Evolutionary conservation across 2,888 invertebrate genomes (phyloP), one percentile per base, ranked within the genome.

Genomic region (Busseola fusca): DNA sequence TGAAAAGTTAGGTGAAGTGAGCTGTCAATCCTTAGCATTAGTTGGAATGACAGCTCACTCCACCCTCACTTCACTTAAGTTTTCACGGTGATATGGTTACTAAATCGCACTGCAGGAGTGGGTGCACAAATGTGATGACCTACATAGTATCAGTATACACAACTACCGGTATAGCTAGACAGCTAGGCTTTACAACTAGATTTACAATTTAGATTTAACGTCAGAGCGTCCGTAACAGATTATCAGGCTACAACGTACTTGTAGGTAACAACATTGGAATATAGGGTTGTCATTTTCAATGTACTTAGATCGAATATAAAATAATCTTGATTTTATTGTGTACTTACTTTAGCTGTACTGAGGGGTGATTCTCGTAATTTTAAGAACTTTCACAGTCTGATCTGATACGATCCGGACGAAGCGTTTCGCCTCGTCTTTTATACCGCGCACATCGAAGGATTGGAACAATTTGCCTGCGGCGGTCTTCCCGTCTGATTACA

Each of bases 191-290:
- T 54, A 70, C 68, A 75, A 70, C 67, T 40, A 68, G 78, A 81
- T 82, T 82, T 68, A 81, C 82, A 82, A 78, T 82, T 78, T 82
- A 75, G 82, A 81, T 81, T 82, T 60, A 78, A n/a, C 60, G 58
- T 74, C 52, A 64, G 60, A 64, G 57, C 37, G 54, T 74, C 68
- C 30, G 52, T 48, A 77, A 48, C 60, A 69, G 76, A 77, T 77
- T 60, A 75, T 45, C 74, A 52, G 56, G 30, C n/a, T 64, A n/a
- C 60, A 30, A 25, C 12, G 30, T 76, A 21, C 42, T 40, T 27
- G 42, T 37, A 52, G 27, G 6, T 18, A 18, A 21, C 37, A 40
- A 37, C 9, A 45, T 45, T 42, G 3, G 14, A 14, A 48, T 25
- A 21, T 10, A 16, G 12, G 12, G 21, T 40, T 7, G 6, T 1